phyloP scores from a whole-genome alignment of 2,113 vertebrate genomes.

The Chunga burmeisteri region DNA sequence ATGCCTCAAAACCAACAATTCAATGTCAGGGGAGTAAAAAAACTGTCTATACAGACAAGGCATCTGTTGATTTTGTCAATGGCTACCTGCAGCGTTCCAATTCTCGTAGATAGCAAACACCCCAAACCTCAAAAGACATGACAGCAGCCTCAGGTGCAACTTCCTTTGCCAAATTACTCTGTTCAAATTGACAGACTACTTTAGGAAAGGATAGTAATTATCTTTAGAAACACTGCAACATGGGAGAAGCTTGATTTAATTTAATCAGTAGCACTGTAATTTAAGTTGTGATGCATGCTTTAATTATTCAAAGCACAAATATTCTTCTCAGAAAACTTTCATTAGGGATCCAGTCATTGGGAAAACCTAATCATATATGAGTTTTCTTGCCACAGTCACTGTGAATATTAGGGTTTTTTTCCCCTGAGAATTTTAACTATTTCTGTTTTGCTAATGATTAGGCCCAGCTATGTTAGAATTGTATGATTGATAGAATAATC shows the following conservation, averaged over 20 bases:
- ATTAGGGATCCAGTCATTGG: not conserved
- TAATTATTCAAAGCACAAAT: conserved; percentile 55
- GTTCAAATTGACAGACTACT: conserved; percentile 36
- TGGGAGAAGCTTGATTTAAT: conserved; percentile 51
- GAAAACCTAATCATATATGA: not conserved
- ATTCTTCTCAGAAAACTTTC: conserved; percentile 25
- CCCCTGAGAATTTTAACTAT: not conserved
- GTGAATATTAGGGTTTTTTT: not conserved
- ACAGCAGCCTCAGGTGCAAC: conserved; percentile 30
- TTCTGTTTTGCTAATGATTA: not conserved
- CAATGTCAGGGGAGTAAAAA: not conserved
- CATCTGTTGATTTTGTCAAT: not conserved
- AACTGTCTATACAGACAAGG: not conserved
- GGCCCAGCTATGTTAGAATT: not conserved
- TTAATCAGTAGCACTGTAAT: conserved; percentile 57
- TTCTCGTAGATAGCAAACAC: not conserved
- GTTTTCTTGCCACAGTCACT: not conserved
- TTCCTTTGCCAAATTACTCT: conserved; percentile 40
- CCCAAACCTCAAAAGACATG: not conserved
- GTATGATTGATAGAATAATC: not conserved
- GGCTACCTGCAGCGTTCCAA: not conserved
- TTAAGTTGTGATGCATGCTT: conserved; percentile 54
- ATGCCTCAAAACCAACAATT: not conserved
- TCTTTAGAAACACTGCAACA: conserved; percentile 29
- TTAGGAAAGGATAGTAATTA: conserved; percentile 53